These are phyloP conservation scores for cat (Felis catus) DNA, from an alignment of 2,113 vertebrate species.

Conservation along the genomic window DNA sequence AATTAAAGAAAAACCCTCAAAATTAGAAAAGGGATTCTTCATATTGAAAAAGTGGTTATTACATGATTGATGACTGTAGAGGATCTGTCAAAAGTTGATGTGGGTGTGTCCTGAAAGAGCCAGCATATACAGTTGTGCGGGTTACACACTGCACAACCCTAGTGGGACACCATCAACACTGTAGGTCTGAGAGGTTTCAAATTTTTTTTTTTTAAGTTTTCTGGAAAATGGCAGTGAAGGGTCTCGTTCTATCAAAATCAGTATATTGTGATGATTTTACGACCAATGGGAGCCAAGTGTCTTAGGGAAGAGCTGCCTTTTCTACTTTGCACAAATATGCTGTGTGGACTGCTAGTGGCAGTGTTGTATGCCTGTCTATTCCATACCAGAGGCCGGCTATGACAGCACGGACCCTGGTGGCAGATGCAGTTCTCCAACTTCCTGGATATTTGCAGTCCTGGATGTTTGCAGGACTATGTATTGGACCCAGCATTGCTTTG, in stretches of 20 bases:
- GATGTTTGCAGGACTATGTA: not conserved
- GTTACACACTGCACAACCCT: not conserved
- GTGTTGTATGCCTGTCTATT: not conserved
- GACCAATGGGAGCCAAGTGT: accelerated
- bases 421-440: accelerated
- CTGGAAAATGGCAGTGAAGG: not conserved
- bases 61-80: not conserved
- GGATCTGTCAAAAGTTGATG: not conserved
- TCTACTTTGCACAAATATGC: not conserved
- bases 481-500: accelerated
- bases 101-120: not conserved
- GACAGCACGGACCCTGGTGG: not conserved
- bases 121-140: not conserved
- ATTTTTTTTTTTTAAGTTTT: not conserved
- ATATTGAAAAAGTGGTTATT: not conserved
- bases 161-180: not conserved
- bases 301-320: not conserved
- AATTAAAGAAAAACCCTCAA: not conserved
- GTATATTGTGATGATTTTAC: not conserved
- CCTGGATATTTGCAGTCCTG: not conserved
- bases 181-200: not conserved
- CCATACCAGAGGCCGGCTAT: accelerated
- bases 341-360: too few species aligned
- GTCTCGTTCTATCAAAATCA: not conserved
- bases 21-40: not conserved